Evolutionary conservation across 2,888 invertebrate species (phyloP), one percentile per base, ranked within the genome.

Genomic region (Marronus borbonicus): DNA sequence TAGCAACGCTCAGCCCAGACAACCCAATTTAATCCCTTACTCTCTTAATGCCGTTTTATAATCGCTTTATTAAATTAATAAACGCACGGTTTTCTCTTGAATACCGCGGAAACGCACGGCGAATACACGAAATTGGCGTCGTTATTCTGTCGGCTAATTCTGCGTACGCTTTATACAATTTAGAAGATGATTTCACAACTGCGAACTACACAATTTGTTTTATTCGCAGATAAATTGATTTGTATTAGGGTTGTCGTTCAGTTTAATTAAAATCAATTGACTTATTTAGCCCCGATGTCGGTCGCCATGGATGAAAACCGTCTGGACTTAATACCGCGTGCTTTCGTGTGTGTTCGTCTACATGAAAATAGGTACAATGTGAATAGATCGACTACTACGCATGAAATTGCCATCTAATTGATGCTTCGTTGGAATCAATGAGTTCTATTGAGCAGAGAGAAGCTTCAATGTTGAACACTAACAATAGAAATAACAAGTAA

Each of bases 221-320:
- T 76, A 50, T 65, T 76, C 58, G 39, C 52, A 58, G 39, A 28
- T 76, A 76, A 76, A 76, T 76, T 66, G 76, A 76, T 64, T 76
- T 76, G 76, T 66, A 66, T 76, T 76, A 17, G 66, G 66, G 76
- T 66, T 66, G 66, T 44, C 66, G 66, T 76, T 76, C 65, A 65
- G 36, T 66, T 76, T 52, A 76, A 76, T 76, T 76, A 76, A 66
- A 65, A 76, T 55, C 66, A 76, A 76, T 76, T 76, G 76, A 76
- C 76, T 76, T 76, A 76, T 76, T 76, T 44, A 36, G 24, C 76
- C 52, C 20, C 39, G 39, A 70, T 55, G 72, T 39, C 44, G 39
- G 44, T 60, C 60, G 36, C 12, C 58, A 60, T 39, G 10, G 20
- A 72, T 72, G 39, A 39, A 20, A 44, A 60, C 17, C 24, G 72